A percentile compares a stretch with the other conserved stretches of the same genome.
Conservation (phyloP, 2,797 vertebrate species). For the Sparus aurata region DNA sequence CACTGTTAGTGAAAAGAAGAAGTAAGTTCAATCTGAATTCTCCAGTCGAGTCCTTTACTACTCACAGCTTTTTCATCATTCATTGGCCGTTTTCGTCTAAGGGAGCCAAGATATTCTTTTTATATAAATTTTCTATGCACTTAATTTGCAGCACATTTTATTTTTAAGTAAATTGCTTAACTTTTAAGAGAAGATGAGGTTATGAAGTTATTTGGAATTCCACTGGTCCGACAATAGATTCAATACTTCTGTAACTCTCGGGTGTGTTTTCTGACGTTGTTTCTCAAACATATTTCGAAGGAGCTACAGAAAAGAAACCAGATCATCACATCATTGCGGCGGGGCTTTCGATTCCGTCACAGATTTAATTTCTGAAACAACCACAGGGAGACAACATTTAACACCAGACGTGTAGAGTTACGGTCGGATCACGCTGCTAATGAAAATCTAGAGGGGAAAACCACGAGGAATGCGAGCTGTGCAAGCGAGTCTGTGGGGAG, state of each 20-base stretch:
- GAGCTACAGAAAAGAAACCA: slow-evolving; percentile 21
- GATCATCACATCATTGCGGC: background rate
- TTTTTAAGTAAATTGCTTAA: background rate
- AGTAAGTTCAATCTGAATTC: too few species aligned
- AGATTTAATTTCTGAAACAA: slow-evolving; percentile 17
- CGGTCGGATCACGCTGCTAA: slow-evolving; percentile 12
- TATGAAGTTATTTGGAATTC: background rate
- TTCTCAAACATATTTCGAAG: slow-evolving; percentile 6
- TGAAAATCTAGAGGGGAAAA: slow-evolving; percentile 32
- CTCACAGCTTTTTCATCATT: too few species aligned
- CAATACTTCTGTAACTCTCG: background rate
- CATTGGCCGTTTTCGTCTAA: background rate
- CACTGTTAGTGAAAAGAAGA: too few species aligned
- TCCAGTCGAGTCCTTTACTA: too few species aligned
- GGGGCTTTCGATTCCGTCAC: background rate
- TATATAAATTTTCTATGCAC: background rate
- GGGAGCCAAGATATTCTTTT: background rate
- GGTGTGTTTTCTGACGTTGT: background rate
- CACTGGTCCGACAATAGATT: background rate
- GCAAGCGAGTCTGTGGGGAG: slow-evolving; percentile 38
- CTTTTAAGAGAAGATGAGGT: background rate
- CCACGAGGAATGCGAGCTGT: slow-evolving; percentile 60
- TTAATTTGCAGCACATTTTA: background rate
- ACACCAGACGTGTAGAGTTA: slow-evolving; percentile 5
- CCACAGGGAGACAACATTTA: slow-evolving; percentile 1